Evolutionary conservation across 2,797 vertebrate genomes (phyloP).

Genomic region (Myotis vivesi): DNA sequence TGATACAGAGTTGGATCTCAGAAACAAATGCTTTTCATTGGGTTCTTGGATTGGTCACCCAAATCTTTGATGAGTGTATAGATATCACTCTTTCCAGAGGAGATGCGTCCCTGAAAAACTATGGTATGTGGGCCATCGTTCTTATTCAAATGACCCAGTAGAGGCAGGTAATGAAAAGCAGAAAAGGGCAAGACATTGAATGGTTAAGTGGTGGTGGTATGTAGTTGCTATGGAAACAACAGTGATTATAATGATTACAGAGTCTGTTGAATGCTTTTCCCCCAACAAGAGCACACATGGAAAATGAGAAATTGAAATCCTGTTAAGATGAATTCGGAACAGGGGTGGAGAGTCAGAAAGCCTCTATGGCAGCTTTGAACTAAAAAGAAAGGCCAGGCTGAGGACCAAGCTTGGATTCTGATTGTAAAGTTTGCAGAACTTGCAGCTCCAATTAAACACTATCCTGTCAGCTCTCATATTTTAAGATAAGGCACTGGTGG

Average conservation of each 20-base stretch:
- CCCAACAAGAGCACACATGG: background rate
- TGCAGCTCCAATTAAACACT: background rate
- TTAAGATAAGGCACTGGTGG: background rate
- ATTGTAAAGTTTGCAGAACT: background rate
- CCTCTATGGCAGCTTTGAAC: background rate
- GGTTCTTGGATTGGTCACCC: background rate
- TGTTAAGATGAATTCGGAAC: background rate
- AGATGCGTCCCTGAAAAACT: background rate
- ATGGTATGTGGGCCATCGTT: background rate
- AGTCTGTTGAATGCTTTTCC: background rate
- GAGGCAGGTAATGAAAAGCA: background rate
- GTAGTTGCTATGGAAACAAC: conserved; percentile 28
- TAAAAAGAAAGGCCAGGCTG: background rate
- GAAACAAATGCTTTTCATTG: background rate
- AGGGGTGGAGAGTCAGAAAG: background rate
- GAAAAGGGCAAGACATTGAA: background rate
- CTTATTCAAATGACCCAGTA: background rate
- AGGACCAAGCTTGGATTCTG: background rate
- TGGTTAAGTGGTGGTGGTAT: background rate
- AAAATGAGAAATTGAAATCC: background rate
- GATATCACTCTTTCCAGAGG: background rate
- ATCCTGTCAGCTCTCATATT: background rate
- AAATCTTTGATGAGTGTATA: background rate
- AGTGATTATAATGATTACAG: background rate
- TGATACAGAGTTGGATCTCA: background rate